These are phyloP conservation scores for Parelbella ahira DNA, from an alignment of 2,888 invertebrate species.

Conservation along the genomic window DNA sequence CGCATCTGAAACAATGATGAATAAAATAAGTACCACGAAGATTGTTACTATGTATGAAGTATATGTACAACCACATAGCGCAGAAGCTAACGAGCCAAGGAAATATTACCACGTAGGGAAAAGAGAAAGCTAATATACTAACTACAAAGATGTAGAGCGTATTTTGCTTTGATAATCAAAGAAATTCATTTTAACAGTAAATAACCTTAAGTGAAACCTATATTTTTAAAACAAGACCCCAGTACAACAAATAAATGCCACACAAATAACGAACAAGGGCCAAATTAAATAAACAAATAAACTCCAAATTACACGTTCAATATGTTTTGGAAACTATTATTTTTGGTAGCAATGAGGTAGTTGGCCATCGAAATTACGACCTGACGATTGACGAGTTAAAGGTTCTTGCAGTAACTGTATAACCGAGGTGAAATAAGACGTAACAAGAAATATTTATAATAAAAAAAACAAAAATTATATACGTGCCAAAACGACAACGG, in stretches of 20 bases:
- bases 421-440: conserved; percentile 4
- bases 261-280: conserved; percentile 11
- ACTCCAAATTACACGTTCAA: conserved; percentile 5
- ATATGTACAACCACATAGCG: too few species aligned
- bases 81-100: too few species aligned
- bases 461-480: background rate
- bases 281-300: conserved; percentile 19
- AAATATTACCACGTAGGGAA: too few species aligned
- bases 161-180: too few species aligned
- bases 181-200: too few species aligned
- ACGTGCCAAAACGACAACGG: conserved; percentile 10
- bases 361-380: conserved; percentile 10
- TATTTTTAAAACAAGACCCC: conserved; percentile 21
- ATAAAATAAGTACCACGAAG: too few species aligned
- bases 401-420: conserved; percentile 4
- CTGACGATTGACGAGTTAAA: background rate
- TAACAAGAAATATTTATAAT: background rate
- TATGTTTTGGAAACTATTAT: background rate
- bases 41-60: too few species aligned
- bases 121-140: too few species aligned
- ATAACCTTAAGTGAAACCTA: too few species aligned
- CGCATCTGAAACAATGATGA: conserved; percentile 85
- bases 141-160: too few species aligned
- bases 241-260: conserved; percentile 3
- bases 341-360: conserved; percentile 6